A percentile compares a stretch with the other conserved stretches of the same genome.
Conservation (phyloP, 1,140 invertebrate genomes). For the Drosophila mauritiana region DNA sequence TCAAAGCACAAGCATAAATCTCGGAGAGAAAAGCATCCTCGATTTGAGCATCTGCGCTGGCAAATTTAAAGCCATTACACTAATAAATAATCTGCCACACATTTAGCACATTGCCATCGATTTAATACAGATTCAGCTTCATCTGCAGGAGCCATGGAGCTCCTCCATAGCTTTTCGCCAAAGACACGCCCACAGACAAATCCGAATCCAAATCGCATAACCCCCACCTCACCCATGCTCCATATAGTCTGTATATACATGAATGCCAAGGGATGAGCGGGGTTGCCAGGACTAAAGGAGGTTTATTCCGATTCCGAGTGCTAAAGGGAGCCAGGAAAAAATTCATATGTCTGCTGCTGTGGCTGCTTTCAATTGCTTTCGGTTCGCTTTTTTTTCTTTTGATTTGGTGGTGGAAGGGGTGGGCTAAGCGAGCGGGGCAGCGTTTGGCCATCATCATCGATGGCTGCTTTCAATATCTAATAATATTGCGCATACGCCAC, state of each 20-base stretch:
- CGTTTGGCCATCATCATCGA: conserved; percentile 56
- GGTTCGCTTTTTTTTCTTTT: conserved; percentile 22
- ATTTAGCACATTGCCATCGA: conserved; percentile 74
- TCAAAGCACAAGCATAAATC: conserved; percentile 31
- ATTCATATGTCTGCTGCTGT: conserved; percentile 72
- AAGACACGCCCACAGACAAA: conserved; percentile 59
- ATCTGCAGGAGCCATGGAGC: conserved; percentile 20
- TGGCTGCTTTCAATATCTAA: conserved; percentile 80
- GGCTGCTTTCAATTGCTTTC: conserved; percentile 77
- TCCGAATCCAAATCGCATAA: conserved; percentile 43
- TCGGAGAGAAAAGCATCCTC: conserved; percentile 19
- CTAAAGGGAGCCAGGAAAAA: conserved; percentile 47
- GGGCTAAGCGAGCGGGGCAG: conserved; percentile 1
- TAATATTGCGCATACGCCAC: conserved; percentile 79
- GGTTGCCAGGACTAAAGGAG: conserved; percentile 18
- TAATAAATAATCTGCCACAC: conserved; percentile 80
- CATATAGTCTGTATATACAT: conserved; percentile 14
- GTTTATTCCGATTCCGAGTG: conserved; percentile 31
- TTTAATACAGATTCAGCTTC: conserved; percentile 58
- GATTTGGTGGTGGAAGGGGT: neutral
- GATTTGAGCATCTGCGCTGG: conserved; percentile 39
- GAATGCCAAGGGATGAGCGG: conserved; percentile 31
- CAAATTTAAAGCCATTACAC: conserved; percentile 73
- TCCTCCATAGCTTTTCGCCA: conserved; percentile 28
- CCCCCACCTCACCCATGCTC: conserved; percentile 21